Evolutionary conservation across 2,113 vertebrate genomes (phyloP), one percentile per base, ranked within the genome.

Genomic region (Phaethornis superciliosus): DNA sequence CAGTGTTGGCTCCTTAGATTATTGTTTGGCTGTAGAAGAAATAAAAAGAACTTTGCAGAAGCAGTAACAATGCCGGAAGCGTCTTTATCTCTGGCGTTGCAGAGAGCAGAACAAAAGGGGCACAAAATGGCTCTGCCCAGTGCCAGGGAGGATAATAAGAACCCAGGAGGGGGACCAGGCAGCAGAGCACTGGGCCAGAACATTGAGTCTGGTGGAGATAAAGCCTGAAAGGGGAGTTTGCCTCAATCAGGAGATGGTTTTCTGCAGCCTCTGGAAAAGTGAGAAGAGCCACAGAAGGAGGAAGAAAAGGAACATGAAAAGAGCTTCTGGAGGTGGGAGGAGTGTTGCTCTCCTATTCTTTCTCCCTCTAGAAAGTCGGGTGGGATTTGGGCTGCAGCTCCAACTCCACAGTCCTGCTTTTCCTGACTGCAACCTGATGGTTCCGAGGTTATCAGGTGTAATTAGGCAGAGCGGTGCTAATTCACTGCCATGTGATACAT

Each of bases 1-100:
- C 60, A 60, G 5, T 42, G 10, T 42, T 35, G 79, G 76, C 72
- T 71, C 87, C 88, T 96, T 27, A 78, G 93, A 72, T 93, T 35
- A 58, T 88, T 95, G 75, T 88, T 90, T 85, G 69, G 68, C 90
- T 40, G 56, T 1, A 24, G 81, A 51, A 85, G 84, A 78, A 93
- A 92, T 56, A 72, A 74, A 89, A 88, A 85, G 85, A 93, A 67
- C 63, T 88, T 84, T 42, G 62, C 70, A 63, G 89, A 89, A 85
- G 93, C 80, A 33, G 2, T 67, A 71, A 72, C 80, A 77, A 60
- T 12, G 80, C 82, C 88, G 68, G 70, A 85, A 79, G 96, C 47
- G 74, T 64, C 92, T 94, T 90, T 88, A 59, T 88, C 80, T 80
- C 28, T 35, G 60, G 10, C 30, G 1, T 85, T 81, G 40, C 35